Conservation (phyloP, 2,797 vertebrate species). For the Pogonophryne albipinna region DNA sequence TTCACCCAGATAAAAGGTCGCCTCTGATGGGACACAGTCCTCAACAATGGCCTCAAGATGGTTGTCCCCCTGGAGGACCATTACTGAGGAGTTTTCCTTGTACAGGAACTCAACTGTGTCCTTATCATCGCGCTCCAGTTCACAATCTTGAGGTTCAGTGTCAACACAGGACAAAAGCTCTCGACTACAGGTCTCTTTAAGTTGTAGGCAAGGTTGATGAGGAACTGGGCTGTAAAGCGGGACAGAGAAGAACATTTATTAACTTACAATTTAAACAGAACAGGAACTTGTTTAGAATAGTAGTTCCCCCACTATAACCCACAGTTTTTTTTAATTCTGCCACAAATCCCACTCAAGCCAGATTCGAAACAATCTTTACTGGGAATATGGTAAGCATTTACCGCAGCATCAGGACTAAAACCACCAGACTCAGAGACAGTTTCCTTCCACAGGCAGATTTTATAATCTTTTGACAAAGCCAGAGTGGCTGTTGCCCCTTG, state of each 20-base stretch:
- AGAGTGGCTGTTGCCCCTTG: background rate
- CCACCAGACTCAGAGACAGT: no score
- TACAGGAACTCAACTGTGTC: conserved; percentile 6
- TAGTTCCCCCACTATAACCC: background rate
- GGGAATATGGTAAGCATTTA: no score
- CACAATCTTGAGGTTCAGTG: conserved; percentile 24
- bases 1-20: conserved; percentile 63
- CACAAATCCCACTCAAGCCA: no score
- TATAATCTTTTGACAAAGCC: no score
- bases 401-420: no score
- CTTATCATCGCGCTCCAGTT: conserved; percentile 19
- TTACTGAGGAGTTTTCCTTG: conserved; percentile 36
- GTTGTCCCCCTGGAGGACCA: conserved; percentile 57
- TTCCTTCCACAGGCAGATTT: background rate
- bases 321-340: background rate
- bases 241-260: background rate
- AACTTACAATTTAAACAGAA: background rate
- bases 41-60: conserved; percentile 63
- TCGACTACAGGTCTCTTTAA: background rate
- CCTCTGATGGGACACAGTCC: conserved; percentile 1
- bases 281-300: background rate
- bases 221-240: conserved; percentile 75
- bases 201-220: conserved; percentile 68
- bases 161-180: conserved; percentile 15
- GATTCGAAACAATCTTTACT: no score